phyloP scores from a whole-genome alignment of 2,888 invertebrate genomes.

The Diaphora mendica region DNA sequence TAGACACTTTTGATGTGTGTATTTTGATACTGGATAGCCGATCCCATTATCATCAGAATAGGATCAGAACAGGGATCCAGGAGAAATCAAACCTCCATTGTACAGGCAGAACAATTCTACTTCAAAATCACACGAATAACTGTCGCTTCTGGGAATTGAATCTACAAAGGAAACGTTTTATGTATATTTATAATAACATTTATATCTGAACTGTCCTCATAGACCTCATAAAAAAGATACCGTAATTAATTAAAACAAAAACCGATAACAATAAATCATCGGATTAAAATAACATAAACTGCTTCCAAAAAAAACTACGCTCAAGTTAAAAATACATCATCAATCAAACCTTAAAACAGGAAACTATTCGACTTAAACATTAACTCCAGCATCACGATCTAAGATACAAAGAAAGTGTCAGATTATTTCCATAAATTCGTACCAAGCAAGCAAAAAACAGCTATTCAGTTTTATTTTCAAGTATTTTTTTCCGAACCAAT shows the following conservation, averaged over 20 bases:
- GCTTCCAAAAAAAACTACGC: neutral
- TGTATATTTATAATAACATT: neutral
- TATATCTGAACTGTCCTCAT: neutral
- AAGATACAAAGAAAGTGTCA: neutral
- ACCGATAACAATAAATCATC: neutral
- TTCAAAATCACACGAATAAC: neutral
- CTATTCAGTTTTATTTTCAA: neutral
- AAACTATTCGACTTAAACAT: neutral
- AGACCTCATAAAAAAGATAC: neutral
- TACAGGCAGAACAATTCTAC: neutral
- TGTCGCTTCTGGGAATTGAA: too few relatives aligned
- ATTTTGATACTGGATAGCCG: too few relatives aligned
- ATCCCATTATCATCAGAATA: too few relatives aligned
- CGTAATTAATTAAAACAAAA: neutral
- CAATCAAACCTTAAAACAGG: neutral
- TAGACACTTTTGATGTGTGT: too few relatives aligned
- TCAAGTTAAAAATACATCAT: neutral
- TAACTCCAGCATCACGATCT: neutral
- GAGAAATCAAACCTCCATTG: too few relatives aligned
- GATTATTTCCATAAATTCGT: slow-evolving; percentile 4
- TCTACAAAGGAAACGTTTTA: too few relatives aligned
- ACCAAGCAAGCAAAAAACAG: slow-evolving; percentile 8
- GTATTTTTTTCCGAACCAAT: slow-evolving; percentile 32
- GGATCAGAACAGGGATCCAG: too few relatives aligned
- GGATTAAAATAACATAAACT: neutral